These are phyloP conservation scores for Mionectes macconnelli DNA, from an alignment of 2,113 vertebrate genomes.

Conservation along the genomic window DNA sequence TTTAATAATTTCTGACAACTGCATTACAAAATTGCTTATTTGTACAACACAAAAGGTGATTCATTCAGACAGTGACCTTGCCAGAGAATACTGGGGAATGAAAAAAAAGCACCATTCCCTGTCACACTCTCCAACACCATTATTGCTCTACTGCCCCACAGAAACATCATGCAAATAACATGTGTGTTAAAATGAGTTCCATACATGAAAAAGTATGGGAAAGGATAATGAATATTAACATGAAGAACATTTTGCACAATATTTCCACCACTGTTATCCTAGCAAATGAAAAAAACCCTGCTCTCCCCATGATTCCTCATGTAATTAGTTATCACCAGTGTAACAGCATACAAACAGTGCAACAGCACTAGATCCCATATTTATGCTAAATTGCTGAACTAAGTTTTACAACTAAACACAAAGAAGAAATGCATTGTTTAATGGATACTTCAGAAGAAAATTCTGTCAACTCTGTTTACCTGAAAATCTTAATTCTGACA, in stretches of 20 bases:
- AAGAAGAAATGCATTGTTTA: neutral
- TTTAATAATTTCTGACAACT: neutral
- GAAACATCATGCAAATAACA: neutral
- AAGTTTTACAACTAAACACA: neutral
- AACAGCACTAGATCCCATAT: neutral
- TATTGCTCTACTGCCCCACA: neutral
- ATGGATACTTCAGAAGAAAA: neutral
- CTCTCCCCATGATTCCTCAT: neutral
- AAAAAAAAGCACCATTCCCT: neutral
- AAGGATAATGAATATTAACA: neutral
- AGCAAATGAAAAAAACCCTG: neutral
- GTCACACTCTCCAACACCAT: neutral
- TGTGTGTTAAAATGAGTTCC: neutral
- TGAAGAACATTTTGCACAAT: neutral
- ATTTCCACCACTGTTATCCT: neutral
- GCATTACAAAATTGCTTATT: neutral
- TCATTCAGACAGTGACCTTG: constrained; percentile 20
- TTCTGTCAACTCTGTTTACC: neutral
- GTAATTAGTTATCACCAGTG: neutral
- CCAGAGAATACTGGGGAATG: neutral
- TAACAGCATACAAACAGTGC: neutral
- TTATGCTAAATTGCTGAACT: neutral
- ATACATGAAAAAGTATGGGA: neutral
- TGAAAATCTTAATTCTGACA: neutral
- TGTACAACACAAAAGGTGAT: neutral